These are phyloP conservation scores for honey bee (Apis mellifera) DNA, from an alignment of 1,140 invertebrate species.

Conservation along the genomic window Amel_HAv3.1 CM009939.2:6059501-6060000, in stretches of 20 bases:
- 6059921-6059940: neutral
- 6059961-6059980: conserved; percentile 38
- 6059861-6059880: conserved; percentile 70
- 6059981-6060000: neutral
- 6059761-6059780: conserved; percentile 28
- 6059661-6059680: neutral
- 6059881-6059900: conserved; percentile 64
- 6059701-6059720: neutral
- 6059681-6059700: neutral
- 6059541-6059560: neutral
- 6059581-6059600: neutral
- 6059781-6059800: conserved; percentile 70
- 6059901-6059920: conserved; percentile 36
- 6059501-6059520: no score
- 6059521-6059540: neutral
- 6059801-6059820: conserved; percentile 74
- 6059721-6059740: neutral
- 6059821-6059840: conserved; percentile 73
- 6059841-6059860: conserved; percentile 72
- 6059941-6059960: conserved; percentile 28
- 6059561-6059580: neutral
- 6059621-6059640: no score
- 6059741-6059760: neutral
- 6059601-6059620: neutral
- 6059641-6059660: neutral